Percentiles rank a stretch among this genome's conserved stretches.
These are phyloP conservation scores for Pelmatolapia mariae DNA, from an alignment of 2,113 vertebrate genomes.

Conservation along the genomic window DNA sequence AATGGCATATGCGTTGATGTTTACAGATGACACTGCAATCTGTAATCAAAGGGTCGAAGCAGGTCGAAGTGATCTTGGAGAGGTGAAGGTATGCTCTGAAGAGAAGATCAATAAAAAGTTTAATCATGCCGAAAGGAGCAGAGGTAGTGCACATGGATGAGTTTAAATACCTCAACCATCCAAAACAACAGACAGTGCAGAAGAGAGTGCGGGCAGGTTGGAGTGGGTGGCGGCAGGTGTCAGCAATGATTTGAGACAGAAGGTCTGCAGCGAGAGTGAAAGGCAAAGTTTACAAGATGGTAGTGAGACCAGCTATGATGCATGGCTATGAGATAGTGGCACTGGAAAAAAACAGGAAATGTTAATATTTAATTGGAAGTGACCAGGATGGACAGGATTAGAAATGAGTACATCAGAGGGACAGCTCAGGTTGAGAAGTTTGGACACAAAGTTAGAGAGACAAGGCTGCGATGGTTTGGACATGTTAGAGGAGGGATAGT, in stretches of 20 bases:
- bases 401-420: not conserved
- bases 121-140: not conserved
- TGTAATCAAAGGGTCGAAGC: not conserved
- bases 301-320: not conserved
- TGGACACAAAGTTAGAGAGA: not conserved
- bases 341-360: not conserved
- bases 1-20: not conserved
- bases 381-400: not conserved
- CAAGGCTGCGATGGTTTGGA: not conserved
- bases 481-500: not conserved
- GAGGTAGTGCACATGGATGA: not conserved
- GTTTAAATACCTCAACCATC: not conserved
- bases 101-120: not conserved
- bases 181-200: not conserved
- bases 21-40: not conserved
- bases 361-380: not conserved
- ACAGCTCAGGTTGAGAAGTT: not conserved
- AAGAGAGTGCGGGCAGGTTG: not conserved
- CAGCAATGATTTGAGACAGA: not conserved
- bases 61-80: not conserved
- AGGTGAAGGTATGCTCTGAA: not conserved
- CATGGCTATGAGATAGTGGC: not conserved
- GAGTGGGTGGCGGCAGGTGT: not conserved
- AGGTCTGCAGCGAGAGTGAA: not conserved
- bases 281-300: not conserved